These are phyloP conservation scores for Sciaenops ocellatus DNA, from an alignment of 2,797 vertebrate genomes.

Conservation along the genomic window DNA sequence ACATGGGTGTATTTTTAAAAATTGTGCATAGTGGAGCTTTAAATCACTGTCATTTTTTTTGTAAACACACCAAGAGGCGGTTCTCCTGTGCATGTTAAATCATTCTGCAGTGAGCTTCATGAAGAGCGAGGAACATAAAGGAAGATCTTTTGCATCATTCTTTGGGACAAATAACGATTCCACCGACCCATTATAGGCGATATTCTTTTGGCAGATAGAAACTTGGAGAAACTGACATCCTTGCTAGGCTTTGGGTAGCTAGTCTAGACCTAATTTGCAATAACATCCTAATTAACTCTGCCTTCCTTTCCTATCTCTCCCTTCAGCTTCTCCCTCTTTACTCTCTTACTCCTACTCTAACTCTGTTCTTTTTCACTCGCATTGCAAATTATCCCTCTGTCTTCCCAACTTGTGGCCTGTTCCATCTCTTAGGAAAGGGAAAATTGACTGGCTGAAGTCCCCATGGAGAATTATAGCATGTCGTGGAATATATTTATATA, in stretches of 20 bases:
- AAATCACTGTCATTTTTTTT: conserved; percentile 35
- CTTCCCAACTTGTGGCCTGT: background rate
- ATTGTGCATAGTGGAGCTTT: background rate
- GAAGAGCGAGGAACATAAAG: background rate
- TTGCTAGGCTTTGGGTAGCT: background rate
- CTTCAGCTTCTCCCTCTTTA: background rate
- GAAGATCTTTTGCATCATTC: background rate
- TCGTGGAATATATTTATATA: too few species aligned
- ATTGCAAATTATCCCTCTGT: background rate
- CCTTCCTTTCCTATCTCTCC: background rate
- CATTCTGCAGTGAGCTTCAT: conserved; percentile 2
- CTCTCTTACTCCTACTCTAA: background rate
- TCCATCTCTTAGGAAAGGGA: conserved; percentile 52
- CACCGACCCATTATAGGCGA: background rate
- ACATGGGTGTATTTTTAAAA: conserved; percentile 20
- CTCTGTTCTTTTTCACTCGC: background rate
- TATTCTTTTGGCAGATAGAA: conserved; percentile 7
- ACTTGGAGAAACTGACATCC: background rate
- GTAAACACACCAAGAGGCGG: background rate
- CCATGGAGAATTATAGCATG: conserved; percentile 9
- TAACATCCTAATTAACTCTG: conserved; percentile 9
- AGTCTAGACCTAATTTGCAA: conserved; percentile 17
- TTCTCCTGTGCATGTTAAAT: conserved; percentile 25
- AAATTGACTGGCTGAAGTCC: conserved; percentile 32
- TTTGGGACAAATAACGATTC: conserved; percentile 10